phyloP scores from a whole-genome alignment of 2,113 vertebrate genomes.

The Hepsetus odoe region DNA sequence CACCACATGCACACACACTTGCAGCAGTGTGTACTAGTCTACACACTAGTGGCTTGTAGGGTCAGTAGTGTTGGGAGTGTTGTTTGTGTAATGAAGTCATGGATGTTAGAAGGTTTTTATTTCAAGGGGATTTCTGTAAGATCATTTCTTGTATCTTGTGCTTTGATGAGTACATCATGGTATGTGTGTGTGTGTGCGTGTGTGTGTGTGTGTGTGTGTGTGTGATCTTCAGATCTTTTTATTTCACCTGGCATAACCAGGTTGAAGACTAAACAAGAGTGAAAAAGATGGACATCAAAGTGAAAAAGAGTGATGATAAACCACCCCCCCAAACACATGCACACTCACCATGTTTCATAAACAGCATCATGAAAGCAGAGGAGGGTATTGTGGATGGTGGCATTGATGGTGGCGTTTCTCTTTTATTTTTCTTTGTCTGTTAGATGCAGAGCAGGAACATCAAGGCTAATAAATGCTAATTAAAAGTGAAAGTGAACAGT shows the following conservation, averaged over 20 bases:
- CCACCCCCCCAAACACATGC: neutral
- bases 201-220: conserved; percentile 24
- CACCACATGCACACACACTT: no score
- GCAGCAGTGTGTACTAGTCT: no score
- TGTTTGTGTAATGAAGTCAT: neutral
- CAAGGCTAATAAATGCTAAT: neutral
- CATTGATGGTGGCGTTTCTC: conserved; percentile 37
- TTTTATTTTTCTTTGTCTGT: conserved; percentile 51
- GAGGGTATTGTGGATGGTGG: neutral
- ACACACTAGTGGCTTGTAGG: neutral
- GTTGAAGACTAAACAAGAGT: conserved; percentile 39
- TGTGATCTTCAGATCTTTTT: neutral
- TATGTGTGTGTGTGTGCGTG: conserved; percentile 9
- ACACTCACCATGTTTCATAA: conserved; percentile 25
- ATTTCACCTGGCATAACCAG: conserved; percentile 9
- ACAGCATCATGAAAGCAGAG: neutral
- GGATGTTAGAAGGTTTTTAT: neutral
- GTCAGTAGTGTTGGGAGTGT: neutral
- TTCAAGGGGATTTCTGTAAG: neutral
- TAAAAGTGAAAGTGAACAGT: no score
- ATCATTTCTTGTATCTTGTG: neutral
- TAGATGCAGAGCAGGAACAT: neutral
- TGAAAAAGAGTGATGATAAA: neutral
- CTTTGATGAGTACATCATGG: neutral
- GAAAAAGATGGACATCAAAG: conserved; percentile 35